Conservation (phyloP, 2,113 vertebrate genomes). For the Montifringilla adamsi region DNA sequence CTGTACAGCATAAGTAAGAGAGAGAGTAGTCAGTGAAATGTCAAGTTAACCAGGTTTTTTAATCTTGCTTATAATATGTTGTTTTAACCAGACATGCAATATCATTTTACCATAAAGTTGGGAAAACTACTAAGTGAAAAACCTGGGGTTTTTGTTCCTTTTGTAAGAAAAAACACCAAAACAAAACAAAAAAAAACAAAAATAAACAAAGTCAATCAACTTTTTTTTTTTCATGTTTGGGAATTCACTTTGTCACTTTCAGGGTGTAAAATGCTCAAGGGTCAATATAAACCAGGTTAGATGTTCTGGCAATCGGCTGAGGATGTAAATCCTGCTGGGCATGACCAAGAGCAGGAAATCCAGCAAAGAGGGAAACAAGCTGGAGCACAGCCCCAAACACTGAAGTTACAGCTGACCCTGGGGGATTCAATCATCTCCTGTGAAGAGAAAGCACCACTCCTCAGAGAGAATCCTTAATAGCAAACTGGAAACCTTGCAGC, state of each 20-base stretch:
- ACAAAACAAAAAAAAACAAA: background rate
- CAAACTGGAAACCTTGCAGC: background rate
- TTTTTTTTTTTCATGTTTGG: background rate
- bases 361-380: background rate
- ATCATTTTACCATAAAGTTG: background rate
- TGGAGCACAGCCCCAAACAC: background rate
- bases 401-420: background rate
- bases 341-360: background rate
- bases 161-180: background rate
- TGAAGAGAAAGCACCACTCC: background rate
- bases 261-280: background rate
- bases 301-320: background rate
- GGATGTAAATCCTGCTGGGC: background rate
- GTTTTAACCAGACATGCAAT: background rate
- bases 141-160: rapidly evolving
- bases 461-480: background rate
- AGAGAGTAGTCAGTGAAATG: background rate
- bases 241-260: background rate
- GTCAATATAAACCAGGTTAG: background rate
- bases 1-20: background rate
- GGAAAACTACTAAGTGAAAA: background rate
- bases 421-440: background rate
- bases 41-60: background rate
- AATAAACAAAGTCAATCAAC: background rate
- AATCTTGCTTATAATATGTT: background rate